Evolutionary conservation across 2,797 vertebrate genomes (phyloP), one percentile per base, ranked within the genome.

Genomic region (Falco cherrug): DNA sequence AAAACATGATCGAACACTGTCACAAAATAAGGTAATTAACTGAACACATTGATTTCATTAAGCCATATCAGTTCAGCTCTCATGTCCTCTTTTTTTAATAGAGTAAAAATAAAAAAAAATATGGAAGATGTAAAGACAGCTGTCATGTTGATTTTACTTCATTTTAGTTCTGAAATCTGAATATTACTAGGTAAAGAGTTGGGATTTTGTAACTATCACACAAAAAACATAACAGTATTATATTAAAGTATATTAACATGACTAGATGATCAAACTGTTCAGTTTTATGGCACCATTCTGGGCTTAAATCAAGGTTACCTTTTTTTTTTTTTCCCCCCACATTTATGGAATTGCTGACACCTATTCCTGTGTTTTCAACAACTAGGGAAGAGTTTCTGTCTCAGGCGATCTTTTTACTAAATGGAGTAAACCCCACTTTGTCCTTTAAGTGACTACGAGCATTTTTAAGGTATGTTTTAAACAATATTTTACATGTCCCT

Each of bases 31-130:
- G 39, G 3, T 45, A 78, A 88, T 75, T 91, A 90, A 78, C 16
- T 43, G 22, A 86, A 73, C 68, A 15, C 11, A 57, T 31, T 60
- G 13, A 35, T 81, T 91, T 96, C 14, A 64, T 86, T 71, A 90
- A 71, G 8, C 6, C 12, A 4, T 75, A 28, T 81, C 33, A 69
- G 21, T 35, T 11, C 21, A 60, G 43, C 4, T 75, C 24, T 22
- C 28, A 65, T 13, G 68, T 29, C 33, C 19, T 51, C 17, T 43
- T 39, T 85, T 87, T 70, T 63, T 51, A 47, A 63, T 29, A 59
- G 8, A 35, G 4, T 59, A 82, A 6, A 80, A 73, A 54, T 41
- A 68, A 2, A 1, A 1, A 1, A 78, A 64, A 33, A 21, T 71
- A 68, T 50, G 11, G 33, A 84, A 81, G 24, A 64, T 47, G 13